These are phyloP conservation scores for Xestia xanthographa DNA, from an alignment of 2,888 invertebrate species.

Conservation along the genomic window DNA sequence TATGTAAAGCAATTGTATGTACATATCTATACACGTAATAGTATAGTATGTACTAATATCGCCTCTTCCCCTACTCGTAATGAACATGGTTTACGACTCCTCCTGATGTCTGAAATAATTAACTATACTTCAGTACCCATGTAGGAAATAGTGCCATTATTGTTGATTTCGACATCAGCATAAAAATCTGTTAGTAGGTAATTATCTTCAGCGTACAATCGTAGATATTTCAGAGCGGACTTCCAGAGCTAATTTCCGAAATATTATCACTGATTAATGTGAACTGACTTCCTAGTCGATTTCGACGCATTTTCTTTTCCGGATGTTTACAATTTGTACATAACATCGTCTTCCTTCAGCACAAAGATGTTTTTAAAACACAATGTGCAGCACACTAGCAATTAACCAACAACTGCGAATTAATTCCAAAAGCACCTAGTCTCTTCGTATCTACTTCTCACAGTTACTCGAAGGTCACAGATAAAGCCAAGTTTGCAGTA, in stretches of 20 bases:
- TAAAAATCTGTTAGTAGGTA: not conserved
- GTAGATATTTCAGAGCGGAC: slow-evolving; percentile 16
- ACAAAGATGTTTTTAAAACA: slow-evolving; percentile 14
- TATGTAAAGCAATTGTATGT: slow-evolving; percentile 34
- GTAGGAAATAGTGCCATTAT: not conserved
- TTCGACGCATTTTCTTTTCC: slow-evolving; percentile 9
- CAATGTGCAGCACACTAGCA: not conserved
- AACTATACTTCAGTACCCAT: not conserved
- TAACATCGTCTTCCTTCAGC: slow-evolving; percentile 8
- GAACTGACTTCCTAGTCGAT: slow-evolving; percentile 10
- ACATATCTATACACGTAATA: slow-evolving; percentile 15
- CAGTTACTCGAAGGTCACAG: slow-evolving; percentile 3
- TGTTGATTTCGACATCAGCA: not conserved
- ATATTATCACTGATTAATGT: slow-evolving; percentile 23
- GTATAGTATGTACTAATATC: slow-evolving; percentile 6
- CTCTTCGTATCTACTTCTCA: not conserved
- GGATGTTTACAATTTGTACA: slow-evolving; percentile 10
- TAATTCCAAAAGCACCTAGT: not conserved
- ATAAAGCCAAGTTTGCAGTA: slow-evolving; percentile 19
- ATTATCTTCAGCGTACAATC: not conserved
- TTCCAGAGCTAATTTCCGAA: slow-evolving; percentile 24
- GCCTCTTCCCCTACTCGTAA: slow-evolving; percentile 7
- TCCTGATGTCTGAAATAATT: not conserved
- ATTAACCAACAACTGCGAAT: not conserved
- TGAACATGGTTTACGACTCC: not conserved